phyloP scores from a whole-genome alignment of 2,888 invertebrate genomes.

The Sphecodes monilicornis region DNA sequence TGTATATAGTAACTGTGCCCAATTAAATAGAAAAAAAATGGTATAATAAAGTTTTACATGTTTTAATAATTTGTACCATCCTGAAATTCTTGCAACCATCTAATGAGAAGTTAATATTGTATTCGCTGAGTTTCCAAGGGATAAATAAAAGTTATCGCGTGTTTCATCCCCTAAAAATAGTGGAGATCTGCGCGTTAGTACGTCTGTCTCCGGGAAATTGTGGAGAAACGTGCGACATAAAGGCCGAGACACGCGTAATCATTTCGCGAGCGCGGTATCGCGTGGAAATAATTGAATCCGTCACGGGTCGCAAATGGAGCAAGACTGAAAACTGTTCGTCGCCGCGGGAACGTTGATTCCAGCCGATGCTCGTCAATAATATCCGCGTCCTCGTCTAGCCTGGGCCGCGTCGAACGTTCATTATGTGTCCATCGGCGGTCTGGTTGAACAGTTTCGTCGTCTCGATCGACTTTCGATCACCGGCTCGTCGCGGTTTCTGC shows the following conservation, averaged over 20 bases:
- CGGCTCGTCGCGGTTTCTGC: slow-evolving; percentile 27
- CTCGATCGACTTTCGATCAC: slow-evolving; percentile 60
- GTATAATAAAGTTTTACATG: too few relatives aligned
- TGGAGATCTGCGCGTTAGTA: neutral
- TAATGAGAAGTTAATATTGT: neutral
- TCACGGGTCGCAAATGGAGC: slow-evolving; percentile 11
- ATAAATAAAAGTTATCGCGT: neutral
- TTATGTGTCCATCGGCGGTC: slow-evolving; percentile 43
- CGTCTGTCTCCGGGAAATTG: neutral
- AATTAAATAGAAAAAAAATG: too few relatives aligned
- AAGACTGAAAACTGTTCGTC: slow-evolving; percentile 30
- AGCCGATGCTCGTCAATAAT: slow-evolving; percentile 39
- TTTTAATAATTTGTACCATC: too few relatives aligned
- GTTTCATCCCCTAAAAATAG: neutral
- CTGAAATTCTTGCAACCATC: too few relatives aligned
- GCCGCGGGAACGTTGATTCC: slow-evolving; percentile 12
- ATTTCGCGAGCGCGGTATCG: too few relatives aligned
- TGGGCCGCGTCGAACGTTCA: slow-evolving; percentile 28
- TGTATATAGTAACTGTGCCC: too few relatives aligned
- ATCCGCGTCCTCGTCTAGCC: slow-evolving; percentile 11
- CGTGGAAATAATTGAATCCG: slow-evolving; percentile 39
- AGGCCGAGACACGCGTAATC: neutral
- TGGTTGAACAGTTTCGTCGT: slow-evolving; percentile 41
- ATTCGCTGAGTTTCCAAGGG: neutral
- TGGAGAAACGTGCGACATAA: neutral